Percentiles rank a stretch among this genome's conserved stretches.
Evolutionary conservation across 1,140 invertebrate species (phyloP).

Genomic region (Vollenhovia emeryi): DNA sequence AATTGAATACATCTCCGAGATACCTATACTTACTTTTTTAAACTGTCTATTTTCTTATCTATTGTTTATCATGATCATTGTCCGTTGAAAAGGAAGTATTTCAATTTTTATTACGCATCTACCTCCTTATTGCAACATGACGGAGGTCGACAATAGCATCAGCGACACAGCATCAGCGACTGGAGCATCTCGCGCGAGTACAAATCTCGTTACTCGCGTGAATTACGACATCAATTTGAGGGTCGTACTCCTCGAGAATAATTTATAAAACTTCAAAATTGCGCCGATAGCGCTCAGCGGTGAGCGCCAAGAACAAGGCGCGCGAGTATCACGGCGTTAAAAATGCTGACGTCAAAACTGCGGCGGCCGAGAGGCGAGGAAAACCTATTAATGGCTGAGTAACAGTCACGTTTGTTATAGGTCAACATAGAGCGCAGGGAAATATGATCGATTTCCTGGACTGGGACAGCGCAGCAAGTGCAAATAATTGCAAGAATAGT

Average conservation of each 20-base stretch:
- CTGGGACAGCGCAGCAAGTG: not conserved
- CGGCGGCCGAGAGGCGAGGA: not conserved
- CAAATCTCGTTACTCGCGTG: not conserved
- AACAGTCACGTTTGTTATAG: constrained; percentile 37
- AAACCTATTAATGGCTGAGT: constrained; percentile 58
- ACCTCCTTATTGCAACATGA: not conserved
- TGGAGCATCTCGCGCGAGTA: not conserved
- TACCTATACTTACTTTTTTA: constrained; percentile 3
- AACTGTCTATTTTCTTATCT: not conserved
- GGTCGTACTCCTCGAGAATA: not conserved
- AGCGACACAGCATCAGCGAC: no score
- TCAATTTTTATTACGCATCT: not conserved
- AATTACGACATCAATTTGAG: not conserved
- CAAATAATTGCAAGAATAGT: constrained; percentile 41
- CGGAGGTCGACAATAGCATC: not conserved
- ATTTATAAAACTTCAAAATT: constrained; percentile 9
- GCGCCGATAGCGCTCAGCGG: not conserved
- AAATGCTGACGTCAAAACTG: constrained; percentile 56
- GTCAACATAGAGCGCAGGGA: constrained; percentile 19
- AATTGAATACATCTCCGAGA: not conserved
- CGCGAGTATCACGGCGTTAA: not conserved
- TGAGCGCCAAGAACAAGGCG: not conserved
- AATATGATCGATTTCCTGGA: constrained; percentile 4
- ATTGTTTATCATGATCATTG: not conserved
- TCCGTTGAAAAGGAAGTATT: not conserved